A percentile compares a stretch with the other conserved stretches of the same genome.
Evolutionary conservation across 2,797 vertebrate species (phyloP).

Genomic region (Philypnodon macrostomus): DNA sequence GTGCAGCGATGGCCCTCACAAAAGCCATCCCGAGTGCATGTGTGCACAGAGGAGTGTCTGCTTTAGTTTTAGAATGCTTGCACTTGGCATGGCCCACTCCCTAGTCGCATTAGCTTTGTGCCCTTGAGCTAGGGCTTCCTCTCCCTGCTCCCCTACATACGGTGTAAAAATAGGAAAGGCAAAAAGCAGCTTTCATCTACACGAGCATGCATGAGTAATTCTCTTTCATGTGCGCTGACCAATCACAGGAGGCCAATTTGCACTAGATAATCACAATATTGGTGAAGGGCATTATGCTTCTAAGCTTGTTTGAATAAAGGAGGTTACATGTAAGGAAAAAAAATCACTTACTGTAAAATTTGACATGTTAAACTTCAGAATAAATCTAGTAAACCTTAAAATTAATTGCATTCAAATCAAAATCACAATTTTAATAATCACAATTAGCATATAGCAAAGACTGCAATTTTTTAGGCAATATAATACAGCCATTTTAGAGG

Average conservation of each 20-base stretch:
- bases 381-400: too few relatives aligned
- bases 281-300: background rate
- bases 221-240: slow-evolving; percentile 49
- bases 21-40: slow-evolving; percentile 41
- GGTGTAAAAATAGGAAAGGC: slow-evolving; percentile 41
- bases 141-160: slow-evolving; percentile 8
- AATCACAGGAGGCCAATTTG: slow-evolving; percentile 31
- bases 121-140: slow-evolving; percentile 32
- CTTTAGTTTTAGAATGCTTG: slow-evolving; percentile 16
- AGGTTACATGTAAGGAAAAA: background rate
- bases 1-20: slow-evolving; percentile 24
- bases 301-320: background rate
- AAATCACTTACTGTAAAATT: too few relatives aligned
- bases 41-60: background rate
- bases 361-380: too few relatives aligned
- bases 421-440: too few relatives aligned
- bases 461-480: too few relatives aligned
- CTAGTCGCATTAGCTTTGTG: background rate
- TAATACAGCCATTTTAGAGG: too few relatives aligned
- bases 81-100: slow-evolving; percentile 21
- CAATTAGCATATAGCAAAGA: too few relatives aligned
- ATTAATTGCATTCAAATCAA: too few relatives aligned
- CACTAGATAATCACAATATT: slow-evolving; percentile 30
- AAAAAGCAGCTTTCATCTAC: slow-evolving; percentile 43
- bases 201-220: slow-evolving; percentile 45